Percentiles rank a stretch among this genome's conserved stretches.
These are phyloP conservation scores for Platichthys stellatus DNA, from an alignment of 2,113 vertebrate genomes.

Conservation along the genomic window DNA sequence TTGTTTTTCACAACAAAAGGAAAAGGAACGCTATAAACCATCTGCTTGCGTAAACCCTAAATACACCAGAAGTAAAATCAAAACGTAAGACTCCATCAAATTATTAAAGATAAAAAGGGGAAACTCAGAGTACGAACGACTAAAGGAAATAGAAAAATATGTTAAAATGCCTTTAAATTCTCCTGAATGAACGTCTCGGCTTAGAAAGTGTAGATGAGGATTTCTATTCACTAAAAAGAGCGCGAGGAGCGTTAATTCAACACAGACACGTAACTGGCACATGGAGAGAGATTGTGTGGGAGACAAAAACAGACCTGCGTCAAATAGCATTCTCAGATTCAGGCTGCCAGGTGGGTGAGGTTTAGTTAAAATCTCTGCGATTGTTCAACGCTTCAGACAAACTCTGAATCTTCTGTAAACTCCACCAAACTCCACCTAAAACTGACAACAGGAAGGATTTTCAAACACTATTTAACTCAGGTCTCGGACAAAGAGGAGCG, in stretches of 20 bases:
- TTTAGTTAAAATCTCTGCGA: not conserved
- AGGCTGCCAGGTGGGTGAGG: conserved; percentile 5
- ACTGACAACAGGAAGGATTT: not conserved
- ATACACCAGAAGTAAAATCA: not conserved
- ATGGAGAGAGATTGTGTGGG: conserved; percentile 45
- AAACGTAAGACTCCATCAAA: conserved; percentile 19
- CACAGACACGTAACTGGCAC: conserved; percentile 64
- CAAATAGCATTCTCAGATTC: conserved; percentile 44
- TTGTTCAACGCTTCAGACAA: not conserved
- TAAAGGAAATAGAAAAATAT: conserved; percentile 18
- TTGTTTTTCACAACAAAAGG: conserved; percentile 24
- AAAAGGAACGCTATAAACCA: conserved; percentile 20
- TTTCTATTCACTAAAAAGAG: conserved; percentile 36
- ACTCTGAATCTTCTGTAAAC: not conserved
- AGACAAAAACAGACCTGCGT: conserved; percentile 49
- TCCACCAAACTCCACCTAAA: conserved; percentile 16
- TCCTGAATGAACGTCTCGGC: conserved; percentile 9
- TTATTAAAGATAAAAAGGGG: conserved; percentile 25
- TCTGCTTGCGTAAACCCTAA: conserved; percentile 14
- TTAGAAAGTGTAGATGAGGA: conserved; percentile 2
- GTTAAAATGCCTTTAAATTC: conserved; percentile 27
- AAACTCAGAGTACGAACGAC: conserved; percentile 3
- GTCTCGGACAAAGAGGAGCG: conserved; percentile 49
- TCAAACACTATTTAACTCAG: conserved; percentile 57
- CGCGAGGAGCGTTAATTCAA: conserved; percentile 46